phyloP scores from a whole-genome alignment of 1,140 invertebrate genomes.

The Stenopsyche tienmushanensis region DNA sequence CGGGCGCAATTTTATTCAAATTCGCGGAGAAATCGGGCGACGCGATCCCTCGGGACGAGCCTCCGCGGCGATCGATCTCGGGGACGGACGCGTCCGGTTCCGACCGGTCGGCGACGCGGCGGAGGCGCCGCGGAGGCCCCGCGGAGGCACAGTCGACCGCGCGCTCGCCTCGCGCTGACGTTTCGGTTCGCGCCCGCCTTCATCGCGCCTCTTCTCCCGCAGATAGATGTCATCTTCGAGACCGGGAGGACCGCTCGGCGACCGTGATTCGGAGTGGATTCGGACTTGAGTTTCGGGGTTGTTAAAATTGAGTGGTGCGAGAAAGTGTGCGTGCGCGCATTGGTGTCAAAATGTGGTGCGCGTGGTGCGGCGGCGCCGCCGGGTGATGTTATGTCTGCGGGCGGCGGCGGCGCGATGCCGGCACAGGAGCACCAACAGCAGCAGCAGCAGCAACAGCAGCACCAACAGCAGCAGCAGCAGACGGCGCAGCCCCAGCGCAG shows the following conservation, averaged over 20 bases:
- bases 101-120: slow-evolving; percentile 3
- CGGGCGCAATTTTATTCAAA: neutral
- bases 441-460: slow-evolving; percentile 20
- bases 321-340: slow-evolving; percentile 41
- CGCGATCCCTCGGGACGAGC: no score
- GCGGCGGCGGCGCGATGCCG: slow-evolving; percentile 50
- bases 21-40: no score
- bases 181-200: neutral
- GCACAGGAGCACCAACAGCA: slow-evolving; percentile 52
- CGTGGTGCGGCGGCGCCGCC: slow-evolving; percentile 37
- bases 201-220: neutral
- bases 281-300: slow-evolving; percentile 28
- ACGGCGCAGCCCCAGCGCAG: slow-evolving; percentile 68
- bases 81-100: neutral
- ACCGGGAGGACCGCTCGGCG: neutral
- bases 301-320: slow-evolving; percentile 44
- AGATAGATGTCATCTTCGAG: neutral
- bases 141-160: slow-evolving; percentile 39
- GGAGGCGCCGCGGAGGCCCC: slow-evolving; percentile 8
- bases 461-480: slow-evolving; percentile 50
- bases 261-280: neutral
- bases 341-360: slow-evolving; percentile 41
- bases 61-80: no score
- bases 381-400: slow-evolving; percentile 42
- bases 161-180: slow-evolving; percentile 45